phyloP scores from a whole-genome alignment of 1,140 invertebrate genomes.

The Macrotrachela quadricornifera region DNA sequence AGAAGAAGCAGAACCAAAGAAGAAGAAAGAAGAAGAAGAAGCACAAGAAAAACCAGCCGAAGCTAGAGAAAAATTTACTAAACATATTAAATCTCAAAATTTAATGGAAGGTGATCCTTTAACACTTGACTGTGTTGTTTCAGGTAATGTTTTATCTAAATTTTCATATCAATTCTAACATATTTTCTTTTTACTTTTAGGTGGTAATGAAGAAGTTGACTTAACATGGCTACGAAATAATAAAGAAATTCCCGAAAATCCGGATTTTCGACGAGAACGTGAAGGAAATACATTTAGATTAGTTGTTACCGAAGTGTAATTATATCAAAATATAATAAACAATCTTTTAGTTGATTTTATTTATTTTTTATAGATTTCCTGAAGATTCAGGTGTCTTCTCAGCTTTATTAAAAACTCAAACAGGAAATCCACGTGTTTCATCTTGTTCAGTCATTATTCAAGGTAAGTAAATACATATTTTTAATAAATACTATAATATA shows the following conservation, averaged over 20 bases:
- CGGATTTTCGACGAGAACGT: slow-evolving; percentile 1
- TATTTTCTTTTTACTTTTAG: too few relatives aligned
- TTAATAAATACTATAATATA: background rate
- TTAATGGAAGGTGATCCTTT: slow-evolving; percentile 6
- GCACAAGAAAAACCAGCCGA: background rate
- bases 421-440: background rate
- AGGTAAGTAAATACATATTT: too few relatives aligned
- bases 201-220: slow-evolving; percentile 1
- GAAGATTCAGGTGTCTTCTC: slow-evolving; percentile 10
- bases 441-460: background rate
- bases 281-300: slow-evolving; percentile 1
- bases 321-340: too few relatives aligned
- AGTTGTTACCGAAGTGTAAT: slow-evolving; percentile 1
- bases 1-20: background rate
- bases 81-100: slow-evolving; percentile 2
- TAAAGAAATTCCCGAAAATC: slow-evolving; percentile 10
- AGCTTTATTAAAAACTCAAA: background rate
- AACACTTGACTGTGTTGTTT: background rate
- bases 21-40: too few relatives aligned
- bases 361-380: background rate
- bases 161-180: too few relatives aligned
- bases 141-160: background rate
- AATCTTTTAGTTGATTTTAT: too few relatives aligned
- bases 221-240: slow-evolving; percentile 7
- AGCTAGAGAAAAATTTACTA: background rate